Conservation (phyloP, 2,888 invertebrate species). For the Stenichneumon culpator region DNA sequence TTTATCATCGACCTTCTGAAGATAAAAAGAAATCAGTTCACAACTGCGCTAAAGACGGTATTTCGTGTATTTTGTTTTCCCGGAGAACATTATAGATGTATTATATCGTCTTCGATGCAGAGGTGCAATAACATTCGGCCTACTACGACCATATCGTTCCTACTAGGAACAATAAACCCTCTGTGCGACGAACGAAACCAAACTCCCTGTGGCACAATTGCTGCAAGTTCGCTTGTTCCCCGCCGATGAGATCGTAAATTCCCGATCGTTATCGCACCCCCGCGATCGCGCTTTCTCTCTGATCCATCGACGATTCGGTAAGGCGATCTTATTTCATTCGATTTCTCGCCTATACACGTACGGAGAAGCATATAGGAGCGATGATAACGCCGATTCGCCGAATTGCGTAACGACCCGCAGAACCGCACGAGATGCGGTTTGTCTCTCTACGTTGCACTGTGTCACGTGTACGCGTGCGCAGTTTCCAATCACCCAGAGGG, state of each 20-base stretch:
- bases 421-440: conserved; percentile 11
- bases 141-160: no score
- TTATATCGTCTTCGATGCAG: neutral
- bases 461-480: neutral
- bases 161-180: conserved; percentile 18
- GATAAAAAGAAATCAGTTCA: neutral
- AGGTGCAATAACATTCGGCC: neutral
- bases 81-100: no score
- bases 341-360: neutral
- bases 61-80: neutral
- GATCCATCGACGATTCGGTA: conserved; percentile 52
- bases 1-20: neutral
- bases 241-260: conserved; percentile 60
- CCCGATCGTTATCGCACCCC: conserved; percentile 60
- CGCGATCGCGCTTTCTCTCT: conserved; percentile 63
- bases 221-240: conserved; percentile 36
- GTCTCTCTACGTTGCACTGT: neutral
- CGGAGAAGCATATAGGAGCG: no score
- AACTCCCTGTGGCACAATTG: conserved; percentile 45
- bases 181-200: conserved; percentile 12
- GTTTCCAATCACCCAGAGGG: neutral
- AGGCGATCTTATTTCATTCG: conserved; percentile 28
- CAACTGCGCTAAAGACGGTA: neutral
- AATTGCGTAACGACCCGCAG: conserved; percentile 22
- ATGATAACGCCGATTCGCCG: conserved; percentile 23